Evolutionary conservation across 2,797 vertebrate genomes (phyloP), one percentile per base, ranked within the genome.

Genomic region (Sebastolobus altivelis): DNA sequence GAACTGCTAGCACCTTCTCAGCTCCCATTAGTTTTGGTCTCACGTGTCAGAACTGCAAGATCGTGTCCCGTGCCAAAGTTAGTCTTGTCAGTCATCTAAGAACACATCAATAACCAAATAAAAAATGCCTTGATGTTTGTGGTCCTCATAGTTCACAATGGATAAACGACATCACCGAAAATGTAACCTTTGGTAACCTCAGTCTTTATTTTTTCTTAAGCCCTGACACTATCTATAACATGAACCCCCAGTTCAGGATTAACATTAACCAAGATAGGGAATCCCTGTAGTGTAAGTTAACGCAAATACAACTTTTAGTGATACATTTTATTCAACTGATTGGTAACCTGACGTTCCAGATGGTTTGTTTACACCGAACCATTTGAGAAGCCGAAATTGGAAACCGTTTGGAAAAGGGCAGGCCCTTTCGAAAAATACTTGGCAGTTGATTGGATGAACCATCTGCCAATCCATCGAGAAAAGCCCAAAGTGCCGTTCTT

Each of bases 111-210:
- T 40, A 60, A 29, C 43, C 18, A 40, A 73, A 78, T 54, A 5
- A 79, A 63, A 74, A 67, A 67, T 59, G 22, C 40, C 18, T 72
- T 37, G 35, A 54, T 69, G 20, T 82, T 68, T 60, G 61, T 61
- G 11, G 16, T 54, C 59, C 13, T 54, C 12, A 40, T 35, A 54
- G 8, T 76, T 69, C 37, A 33, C 16, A 61, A 46, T 40, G 27
- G 20, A 81, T 69, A 40, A 77, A 79, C 43, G n/a, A 62, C 20
- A 77, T 62, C 8, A 69, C 35, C 20, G 22, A 82, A 63, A 76
- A 74, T 33, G 4, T 58, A 59, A 37, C 58, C 31, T 63, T 12
- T 20, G 71, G 4, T 67, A 65, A 71, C 46, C n/a, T 22, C 31
- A 29, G 52, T 27, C 10, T 8, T 60, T 49, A 66, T 55, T 38